phyloP scores from a whole-genome alignment of 35 echinoderm and acorn worm genomes.

The Diadema setosum region DNA sequence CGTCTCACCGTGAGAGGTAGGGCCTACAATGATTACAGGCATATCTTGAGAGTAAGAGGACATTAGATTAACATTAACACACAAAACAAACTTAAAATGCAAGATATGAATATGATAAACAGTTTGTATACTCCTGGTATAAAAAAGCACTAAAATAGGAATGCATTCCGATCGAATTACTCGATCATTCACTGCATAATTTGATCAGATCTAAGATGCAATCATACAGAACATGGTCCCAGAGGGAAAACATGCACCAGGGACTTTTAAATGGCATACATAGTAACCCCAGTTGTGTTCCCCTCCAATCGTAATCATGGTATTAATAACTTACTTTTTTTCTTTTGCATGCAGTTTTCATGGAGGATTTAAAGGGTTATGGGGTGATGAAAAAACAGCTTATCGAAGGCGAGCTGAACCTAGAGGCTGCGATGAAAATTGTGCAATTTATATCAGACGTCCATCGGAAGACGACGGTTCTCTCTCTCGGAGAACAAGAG shows the following conservation, averaged over 20 bases:
- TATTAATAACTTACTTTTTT: neutral
- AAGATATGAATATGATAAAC: no score
- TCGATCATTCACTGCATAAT: neutral
- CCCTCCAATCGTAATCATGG: neutral
- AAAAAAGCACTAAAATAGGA: no score
- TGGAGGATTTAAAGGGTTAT: conserved; percentile 10
- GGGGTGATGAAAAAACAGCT: conserved; percentile 12
- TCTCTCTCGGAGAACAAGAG: neutral
- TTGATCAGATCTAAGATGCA: neutral
- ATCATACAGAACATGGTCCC: neutral
- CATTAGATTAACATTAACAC: no score
- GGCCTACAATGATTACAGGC: no score
- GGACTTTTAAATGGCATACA: neutral
- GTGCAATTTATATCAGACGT: neutral
- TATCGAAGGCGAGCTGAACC: neutral
- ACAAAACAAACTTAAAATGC: no score
- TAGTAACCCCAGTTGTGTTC: neutral
- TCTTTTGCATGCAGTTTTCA: neutral
- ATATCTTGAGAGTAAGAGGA: no score
- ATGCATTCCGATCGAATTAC: neutral
- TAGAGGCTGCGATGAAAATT: neutral
- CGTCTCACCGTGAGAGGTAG: no score
- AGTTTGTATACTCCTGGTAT: no score
- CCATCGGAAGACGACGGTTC: neutral
- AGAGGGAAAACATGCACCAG: neutral